Evolutionary conservation across 1,140 invertebrate genomes (phyloP).

Genomic region (Drosophila bocki): DNA sequence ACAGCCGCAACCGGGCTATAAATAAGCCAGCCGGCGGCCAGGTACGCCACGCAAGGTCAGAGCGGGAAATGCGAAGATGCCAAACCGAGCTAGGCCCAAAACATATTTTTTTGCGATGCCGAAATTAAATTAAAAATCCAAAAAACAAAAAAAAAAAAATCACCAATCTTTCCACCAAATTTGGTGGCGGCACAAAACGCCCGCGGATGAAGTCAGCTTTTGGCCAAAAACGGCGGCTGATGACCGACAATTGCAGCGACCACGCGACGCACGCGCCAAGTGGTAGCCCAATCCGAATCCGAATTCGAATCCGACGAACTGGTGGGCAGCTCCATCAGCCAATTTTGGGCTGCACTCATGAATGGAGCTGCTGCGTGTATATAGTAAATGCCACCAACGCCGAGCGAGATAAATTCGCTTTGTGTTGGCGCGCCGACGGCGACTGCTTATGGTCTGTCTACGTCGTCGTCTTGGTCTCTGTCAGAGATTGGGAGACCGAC

Average conservation of each 20-base stretch:
- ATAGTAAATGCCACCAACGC: slow-evolving; percentile 55
- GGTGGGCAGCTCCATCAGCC: slow-evolving; percentile 65
- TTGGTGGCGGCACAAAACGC: slow-evolving; percentile 21
- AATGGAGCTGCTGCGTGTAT: slow-evolving; percentile 52
- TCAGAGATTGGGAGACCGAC: slow-evolving; percentile 16
- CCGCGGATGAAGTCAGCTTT: slow-evolving; percentile 21
- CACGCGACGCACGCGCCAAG: slow-evolving; percentile 79
- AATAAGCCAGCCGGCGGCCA: slow-evolving; percentile 46
- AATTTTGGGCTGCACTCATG: slow-evolving; percentile 79
- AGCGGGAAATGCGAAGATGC: slow-evolving; percentile 71
- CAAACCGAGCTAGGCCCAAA: slow-evolving; percentile 21
- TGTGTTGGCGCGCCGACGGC: slow-evolving; percentile 78
- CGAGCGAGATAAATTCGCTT: slow-evolving; percentile 37
- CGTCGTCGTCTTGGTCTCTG: slow-evolving; percentile 4
- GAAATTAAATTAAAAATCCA: slow-evolving; percentile 47
- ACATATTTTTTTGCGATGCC: slow-evolving; percentile 39
- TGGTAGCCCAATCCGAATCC: slow-evolving; percentile 47
- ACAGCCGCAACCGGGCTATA: slow-evolving; percentile 63
- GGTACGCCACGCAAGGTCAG: slow-evolving; percentile 64
- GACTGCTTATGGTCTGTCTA: slow-evolving; percentile 46
- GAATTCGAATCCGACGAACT: slow-evolving; percentile 22
- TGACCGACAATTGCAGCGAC: slow-evolving; percentile 78
- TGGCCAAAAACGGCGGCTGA: slow-evolving; percentile 49
- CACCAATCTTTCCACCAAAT: slow-evolving; percentile 22
- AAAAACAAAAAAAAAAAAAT: slow-evolving; percentile 37